Conservation (phyloP, 2,113 vertebrate genomes). For the Charina bottae region DNA sequence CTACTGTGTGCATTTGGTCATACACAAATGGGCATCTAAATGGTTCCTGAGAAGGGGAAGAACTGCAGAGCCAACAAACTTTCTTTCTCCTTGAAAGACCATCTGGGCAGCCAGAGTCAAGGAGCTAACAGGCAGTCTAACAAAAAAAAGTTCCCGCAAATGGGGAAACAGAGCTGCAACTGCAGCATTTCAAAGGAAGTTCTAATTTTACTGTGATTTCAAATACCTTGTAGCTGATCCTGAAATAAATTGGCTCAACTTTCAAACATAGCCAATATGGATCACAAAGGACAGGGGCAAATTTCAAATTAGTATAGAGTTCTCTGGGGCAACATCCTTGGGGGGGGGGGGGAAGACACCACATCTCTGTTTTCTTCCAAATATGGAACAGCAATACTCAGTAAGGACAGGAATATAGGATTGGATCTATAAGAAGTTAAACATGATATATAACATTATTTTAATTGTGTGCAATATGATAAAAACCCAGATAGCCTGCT, state of each 20-base stretch:
- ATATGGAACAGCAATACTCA: neutral
- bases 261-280: neutral
- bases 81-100: neutral
- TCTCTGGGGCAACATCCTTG: neutral
- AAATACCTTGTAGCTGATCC: neutral
- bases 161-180: neutral
- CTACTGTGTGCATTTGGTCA: neutral
- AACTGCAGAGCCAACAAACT: neutral
- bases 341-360: neutral
- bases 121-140: too few species aligned
- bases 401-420: neutral
- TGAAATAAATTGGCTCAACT: neutral
- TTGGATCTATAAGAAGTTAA: neutral
- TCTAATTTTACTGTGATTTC: neutral
- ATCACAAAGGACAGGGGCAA: neutral
- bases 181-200: neutral
- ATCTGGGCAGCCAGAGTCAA: too few species aligned
- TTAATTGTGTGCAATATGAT: neutral
- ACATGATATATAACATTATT: neutral
- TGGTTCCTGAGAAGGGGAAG: neutral
- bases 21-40: neutral
- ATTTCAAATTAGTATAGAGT: neutral
- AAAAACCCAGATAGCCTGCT: neutral
- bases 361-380: neutral
- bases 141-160: neutral